phyloP scores from a whole-genome alignment of 2,797 vertebrate genomes.

The Danionella dracula region DNA sequence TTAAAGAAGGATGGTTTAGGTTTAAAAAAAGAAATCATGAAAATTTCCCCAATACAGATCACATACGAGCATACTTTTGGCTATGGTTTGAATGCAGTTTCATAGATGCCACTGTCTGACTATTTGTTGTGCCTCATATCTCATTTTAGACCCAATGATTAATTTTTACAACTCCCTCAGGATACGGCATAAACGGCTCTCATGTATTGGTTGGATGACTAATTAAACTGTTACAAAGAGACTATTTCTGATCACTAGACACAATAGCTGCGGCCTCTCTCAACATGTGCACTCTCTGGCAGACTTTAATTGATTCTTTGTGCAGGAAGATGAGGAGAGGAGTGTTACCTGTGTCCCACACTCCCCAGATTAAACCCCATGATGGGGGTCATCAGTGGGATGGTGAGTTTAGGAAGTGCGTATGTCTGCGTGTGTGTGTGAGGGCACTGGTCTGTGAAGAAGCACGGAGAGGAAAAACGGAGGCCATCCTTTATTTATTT shows the following conservation, averaged over 20 bases:
- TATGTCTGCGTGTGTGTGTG: constrained; percentile 48
- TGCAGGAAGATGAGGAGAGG: constrained; percentile 70
- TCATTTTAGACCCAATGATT: constrained; percentile 65
- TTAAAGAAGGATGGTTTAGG: too few species aligned
- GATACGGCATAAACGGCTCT: constrained; percentile 53
- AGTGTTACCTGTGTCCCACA: constrained; percentile 66
- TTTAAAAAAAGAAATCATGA: too few species aligned
- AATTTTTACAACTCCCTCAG: constrained; percentile 59
- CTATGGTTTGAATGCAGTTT: too few species aligned
- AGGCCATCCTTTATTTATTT: constrained; percentile 98
- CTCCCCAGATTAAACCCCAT: constrained; percentile 45
- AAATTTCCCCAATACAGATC: too few species aligned
- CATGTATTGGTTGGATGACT: constrained; percentile 71
- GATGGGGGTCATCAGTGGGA: constrained; percentile 40
- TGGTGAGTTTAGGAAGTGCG: constrained; percentile 33
- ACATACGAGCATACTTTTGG: too few species aligned
- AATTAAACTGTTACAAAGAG: constrained; percentile 75
- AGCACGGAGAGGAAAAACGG: constrained; percentile 87
- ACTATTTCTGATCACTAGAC: constrained; percentile 52
- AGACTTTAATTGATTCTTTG: constrained; percentile 80
- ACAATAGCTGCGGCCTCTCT: constrained; percentile 62
- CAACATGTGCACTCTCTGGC: constrained; percentile 58
- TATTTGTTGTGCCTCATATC: constrained; percentile 63
- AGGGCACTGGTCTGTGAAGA: constrained; percentile 86
- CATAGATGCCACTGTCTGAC: constrained; percentile 62